Conservation (phyloP, 2,888 invertebrate genomes). For the Volucella zonaria region DNA sequence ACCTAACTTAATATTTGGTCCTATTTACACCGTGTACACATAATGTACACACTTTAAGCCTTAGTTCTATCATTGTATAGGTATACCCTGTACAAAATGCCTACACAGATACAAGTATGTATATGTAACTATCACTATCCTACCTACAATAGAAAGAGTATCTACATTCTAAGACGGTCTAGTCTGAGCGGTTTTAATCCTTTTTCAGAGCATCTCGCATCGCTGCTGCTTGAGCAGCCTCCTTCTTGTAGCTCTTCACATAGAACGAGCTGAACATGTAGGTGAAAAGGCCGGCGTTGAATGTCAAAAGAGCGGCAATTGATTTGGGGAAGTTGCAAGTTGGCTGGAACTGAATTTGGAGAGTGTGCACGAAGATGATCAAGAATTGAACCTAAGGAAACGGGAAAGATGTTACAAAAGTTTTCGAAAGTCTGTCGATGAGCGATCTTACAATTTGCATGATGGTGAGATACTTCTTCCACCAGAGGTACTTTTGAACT, state of each 20-base stretch:
- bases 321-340: slow-evolving; percentile 89
- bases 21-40: slow-evolving; percentile 69
- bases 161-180: background rate
- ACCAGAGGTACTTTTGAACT: slow-evolving; percentile 95
- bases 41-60: slow-evolving; percentile 55
- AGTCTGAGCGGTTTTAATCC: slow-evolving; percentile 75
- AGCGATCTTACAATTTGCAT: slow-evolving; percentile 90
- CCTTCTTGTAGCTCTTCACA: slow-evolving; percentile 86
- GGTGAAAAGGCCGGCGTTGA: slow-evolving; percentile 88
- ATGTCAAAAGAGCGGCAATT: slow-evolving; percentile 86
- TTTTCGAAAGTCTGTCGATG: background rate
- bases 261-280: slow-evolving; percentile 92
- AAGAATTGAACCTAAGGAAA: slow-evolving; percentile 87
- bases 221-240: slow-evolving; percentile 77
- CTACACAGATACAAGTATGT: slow-evolving; percentile 11
- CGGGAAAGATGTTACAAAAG: slow-evolving; percentile 74
- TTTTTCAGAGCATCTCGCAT: slow-evolving; percentile 75
- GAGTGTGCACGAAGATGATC: slow-evolving; percentile 89
- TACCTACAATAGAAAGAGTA: background rate
- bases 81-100: slow-evolving; percentile 24
- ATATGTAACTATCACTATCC: slow-evolving; percentile 11
- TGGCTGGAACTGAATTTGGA: slow-evolving; percentile 86
- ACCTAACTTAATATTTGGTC: slow-evolving; percentile 73
- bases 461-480: slow-evolving; percentile 95
- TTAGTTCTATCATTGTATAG: slow-evolving; percentile 37